Base-by-base conservation (phyloP, 2,113 vertebrate species). In the Lamprotornis superbus region DNA sequence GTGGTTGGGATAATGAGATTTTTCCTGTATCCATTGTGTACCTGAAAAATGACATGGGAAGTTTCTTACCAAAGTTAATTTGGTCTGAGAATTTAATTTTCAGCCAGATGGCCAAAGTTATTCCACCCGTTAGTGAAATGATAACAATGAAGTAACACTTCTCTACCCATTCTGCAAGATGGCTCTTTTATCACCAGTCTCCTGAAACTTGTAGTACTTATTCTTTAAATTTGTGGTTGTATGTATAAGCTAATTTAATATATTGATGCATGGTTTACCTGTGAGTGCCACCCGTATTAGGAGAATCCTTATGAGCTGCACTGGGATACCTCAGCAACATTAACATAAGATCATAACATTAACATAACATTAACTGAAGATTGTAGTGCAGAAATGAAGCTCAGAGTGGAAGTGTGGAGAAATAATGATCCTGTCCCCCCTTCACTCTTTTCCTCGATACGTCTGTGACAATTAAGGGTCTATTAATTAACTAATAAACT, bases 271-370 rank as follows among this genome's bases (percentile, higher is more conserved):
- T 30, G 3, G 3, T 75, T 82, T 75, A 49, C 19, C 47, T 60
- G 19, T 33, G n/a, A 82, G 53, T 77, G 20, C 24, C 25, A 10
- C 33, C 27, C 1, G 0, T 49, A 24, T 75, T 61, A 61, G 35
- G 30, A 68, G 12, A 53, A 27, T 49, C 61, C 37, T 33, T 73
- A 11, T 57, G 63, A 61, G 22, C 28, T 80, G 50, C 27, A 33
- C 31, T 24, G 14, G 28, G 21, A 6, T 64, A 57, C 20, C 31
- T 40, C 1, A 0, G n/a, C 37, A 60, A 24, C 1, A 1, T 57
- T 39, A 57, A 39, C 12, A 73, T 15, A 31, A 21, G 20, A 21
- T 21, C 21, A 47, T 47, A 59, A 21, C 1, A 2, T 56, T 42
- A 56, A 44, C 11, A 75, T 15, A 27, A 46, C 46, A 21, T 47